Conservation (phyloP, 2,888 invertebrate species). For the Cinara cedri region DNA sequence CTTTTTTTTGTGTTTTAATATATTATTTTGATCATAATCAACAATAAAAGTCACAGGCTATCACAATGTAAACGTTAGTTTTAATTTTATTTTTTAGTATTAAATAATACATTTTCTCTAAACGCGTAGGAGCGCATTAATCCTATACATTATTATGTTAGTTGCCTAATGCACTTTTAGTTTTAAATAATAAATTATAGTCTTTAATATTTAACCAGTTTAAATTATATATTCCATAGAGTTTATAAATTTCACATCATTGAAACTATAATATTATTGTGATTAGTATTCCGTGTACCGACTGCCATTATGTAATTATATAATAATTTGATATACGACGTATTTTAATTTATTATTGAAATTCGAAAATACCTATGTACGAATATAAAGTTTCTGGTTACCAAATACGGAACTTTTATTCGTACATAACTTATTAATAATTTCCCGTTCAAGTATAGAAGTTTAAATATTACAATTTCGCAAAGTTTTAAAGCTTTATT, state of each 20-base stretch:
- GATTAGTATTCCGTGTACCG: background rate
- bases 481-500: slow-evolving; percentile 5
- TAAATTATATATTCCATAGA: background rate
- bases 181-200: too few relatives aligned
- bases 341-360: slow-evolving; percentile 15
- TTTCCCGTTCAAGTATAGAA: background rate
- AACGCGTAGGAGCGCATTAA: too few relatives aligned
- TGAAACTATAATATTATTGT: background rate
- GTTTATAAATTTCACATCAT: background rate
- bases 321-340: background rate
- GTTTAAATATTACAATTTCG: slow-evolving; percentile 1
- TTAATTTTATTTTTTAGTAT: too few relatives aligned
- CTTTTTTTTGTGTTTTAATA: background rate
- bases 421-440: slow-evolving; percentile 15
- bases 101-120: too few relatives aligned
- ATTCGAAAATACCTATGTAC: background rate
- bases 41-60: too few relatives aligned
- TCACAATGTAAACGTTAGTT: background rate
- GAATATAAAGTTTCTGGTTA: background rate
- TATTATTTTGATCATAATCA: too few relatives aligned
- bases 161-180: too few relatives aligned
- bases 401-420: slow-evolving; percentile 2
- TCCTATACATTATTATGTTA: too few relatives aligned
- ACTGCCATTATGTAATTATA: too few relatives aligned
- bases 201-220: too few relatives aligned